phyloP scores from a whole-genome alignment of 2,797 vertebrate genomes.

The Geotrypetes seraphini region DNA sequence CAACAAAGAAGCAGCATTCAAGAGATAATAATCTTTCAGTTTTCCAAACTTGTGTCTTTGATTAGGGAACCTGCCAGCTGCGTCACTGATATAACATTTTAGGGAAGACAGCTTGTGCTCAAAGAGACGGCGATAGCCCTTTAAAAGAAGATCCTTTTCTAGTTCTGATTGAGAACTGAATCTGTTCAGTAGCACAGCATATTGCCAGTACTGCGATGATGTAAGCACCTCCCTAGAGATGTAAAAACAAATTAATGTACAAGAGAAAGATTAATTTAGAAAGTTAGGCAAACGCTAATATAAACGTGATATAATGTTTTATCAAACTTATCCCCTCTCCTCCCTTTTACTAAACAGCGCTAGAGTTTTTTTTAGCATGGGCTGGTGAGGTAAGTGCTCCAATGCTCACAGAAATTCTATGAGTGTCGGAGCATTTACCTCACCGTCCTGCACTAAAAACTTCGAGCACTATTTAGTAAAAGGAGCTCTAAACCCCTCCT shows the following conservation, averaged over 20 bases:
- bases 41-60: conserved; percentile 68
- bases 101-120: conserved; percentile 39
- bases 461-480: no score
- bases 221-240: conserved; percentile 62
- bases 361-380: no score
- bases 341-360: no score
- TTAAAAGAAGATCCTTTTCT: conserved; percentile 46
- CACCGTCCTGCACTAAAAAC: no score
- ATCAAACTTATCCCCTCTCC: no score
- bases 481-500: no score
- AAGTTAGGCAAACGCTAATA: no score
- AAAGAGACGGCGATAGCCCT: conserved; percentile 62
- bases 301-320: background rate
- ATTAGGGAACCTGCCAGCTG: conserved; percentile 57
- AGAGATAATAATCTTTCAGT: conserved; percentile 82
- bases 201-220: conserved; percentile 72
- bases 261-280: background rate
- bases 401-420: no score
- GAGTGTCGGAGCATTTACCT: no score
- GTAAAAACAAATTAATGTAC: background rate
- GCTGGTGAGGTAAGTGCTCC: no score
- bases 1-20: conserved; percentile 86
- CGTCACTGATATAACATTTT: conserved; percentile 65
- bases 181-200: conserved; percentile 80
- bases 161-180: conserved; percentile 57